Conservation (phyloP, 2,113 vertebrate genomes). For the Climacteris rufus region DNA sequence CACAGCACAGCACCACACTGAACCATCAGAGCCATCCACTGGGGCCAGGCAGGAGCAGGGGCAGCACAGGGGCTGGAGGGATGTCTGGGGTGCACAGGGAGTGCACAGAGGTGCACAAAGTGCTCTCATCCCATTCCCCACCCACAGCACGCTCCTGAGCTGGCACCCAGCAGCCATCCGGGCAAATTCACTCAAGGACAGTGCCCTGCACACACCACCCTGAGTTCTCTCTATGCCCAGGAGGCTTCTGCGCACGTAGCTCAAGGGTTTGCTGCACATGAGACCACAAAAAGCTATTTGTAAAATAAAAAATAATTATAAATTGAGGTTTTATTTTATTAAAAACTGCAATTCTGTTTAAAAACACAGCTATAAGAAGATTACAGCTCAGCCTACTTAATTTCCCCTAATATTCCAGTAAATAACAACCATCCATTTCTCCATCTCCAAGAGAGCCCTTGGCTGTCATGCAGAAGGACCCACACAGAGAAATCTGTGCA, state of each 20-base stretch:
- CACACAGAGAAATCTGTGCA: background rate
- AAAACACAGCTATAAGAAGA: background rate
- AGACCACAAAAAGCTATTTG: background rate
- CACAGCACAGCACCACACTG: rapidly evolving
- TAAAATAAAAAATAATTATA: background rate
- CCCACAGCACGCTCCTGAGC: rapidly evolving
- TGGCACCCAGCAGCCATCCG: background rate
- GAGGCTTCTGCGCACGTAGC: background rate
- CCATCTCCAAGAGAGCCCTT: background rate
- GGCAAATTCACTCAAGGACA: background rate
- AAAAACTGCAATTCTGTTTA: background rate
- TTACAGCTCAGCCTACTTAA: background rate
- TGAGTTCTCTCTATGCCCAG: background rate
- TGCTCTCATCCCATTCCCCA: background rate
- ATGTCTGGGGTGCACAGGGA: background rate
- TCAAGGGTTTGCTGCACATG: rapidly evolving
- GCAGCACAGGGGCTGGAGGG: background rate
- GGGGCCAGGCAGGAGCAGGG: background rate
- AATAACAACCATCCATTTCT: background rate
- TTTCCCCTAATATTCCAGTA: background rate
- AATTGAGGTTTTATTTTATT: background rate
- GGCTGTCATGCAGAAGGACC: background rate
- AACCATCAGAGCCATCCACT: background rate
- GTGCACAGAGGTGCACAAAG: background rate
- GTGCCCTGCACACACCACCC: rapidly evolving